Evolutionary conservation across 2,888 invertebrate genomes (phyloP).

Genomic region (Sinotaia quadrata): DNA sequence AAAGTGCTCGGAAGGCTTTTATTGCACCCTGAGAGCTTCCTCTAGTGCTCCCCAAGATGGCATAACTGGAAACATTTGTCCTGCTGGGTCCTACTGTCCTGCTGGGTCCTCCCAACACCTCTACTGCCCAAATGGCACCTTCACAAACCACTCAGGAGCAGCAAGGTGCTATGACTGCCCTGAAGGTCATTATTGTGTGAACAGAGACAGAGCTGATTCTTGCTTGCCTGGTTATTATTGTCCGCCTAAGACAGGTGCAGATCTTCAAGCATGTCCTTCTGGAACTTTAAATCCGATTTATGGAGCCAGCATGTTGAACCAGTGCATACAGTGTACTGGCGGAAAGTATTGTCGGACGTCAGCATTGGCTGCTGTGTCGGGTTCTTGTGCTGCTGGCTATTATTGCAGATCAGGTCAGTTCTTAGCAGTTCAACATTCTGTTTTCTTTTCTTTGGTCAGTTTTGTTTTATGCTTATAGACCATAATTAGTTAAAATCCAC

Average conservation of each 20-base stretch:
- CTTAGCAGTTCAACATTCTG: background rate
- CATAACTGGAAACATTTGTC: slow-evolving; percentile 65
- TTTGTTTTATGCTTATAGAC: too few species aligned
- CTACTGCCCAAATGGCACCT: slow-evolving; percentile 68
- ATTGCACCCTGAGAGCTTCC: slow-evolving; percentile 58
- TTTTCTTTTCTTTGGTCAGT: background rate
- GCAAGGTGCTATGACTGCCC: slow-evolving; percentile 66
- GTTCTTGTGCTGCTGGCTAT: slow-evolving; percentile 64
- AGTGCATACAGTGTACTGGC: slow-evolving; percentile 68
- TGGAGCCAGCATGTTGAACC: slow-evolving; percentile 51
- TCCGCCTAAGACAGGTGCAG: slow-evolving; percentile 65
- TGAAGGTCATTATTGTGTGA: slow-evolving; percentile 57
- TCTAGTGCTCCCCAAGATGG: slow-evolving; percentile 61
- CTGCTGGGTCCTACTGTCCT: slow-evolving; percentile 64
- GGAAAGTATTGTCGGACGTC: slow-evolving; percentile 64
- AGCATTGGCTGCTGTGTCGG: slow-evolving; percentile 51
- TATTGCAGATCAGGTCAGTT: slow-evolving; percentile 63
- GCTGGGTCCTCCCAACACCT: slow-evolving; percentile 55
- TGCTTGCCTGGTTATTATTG: slow-evolving; percentile 67
- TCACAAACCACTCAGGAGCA: slow-evolving; percentile 67
- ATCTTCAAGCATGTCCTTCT: slow-evolving; percentile 65
- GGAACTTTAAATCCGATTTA: slow-evolving; percentile 65
- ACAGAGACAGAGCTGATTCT: slow-evolving; percentile 62
- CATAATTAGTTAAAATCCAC: too few species aligned
- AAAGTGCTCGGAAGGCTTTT: slow-evolving; percentile 65